Evolutionary conservation across 1,140 invertebrate genomes (phyloP).

Genomic region (Arctopsyche grandis): DNA sequence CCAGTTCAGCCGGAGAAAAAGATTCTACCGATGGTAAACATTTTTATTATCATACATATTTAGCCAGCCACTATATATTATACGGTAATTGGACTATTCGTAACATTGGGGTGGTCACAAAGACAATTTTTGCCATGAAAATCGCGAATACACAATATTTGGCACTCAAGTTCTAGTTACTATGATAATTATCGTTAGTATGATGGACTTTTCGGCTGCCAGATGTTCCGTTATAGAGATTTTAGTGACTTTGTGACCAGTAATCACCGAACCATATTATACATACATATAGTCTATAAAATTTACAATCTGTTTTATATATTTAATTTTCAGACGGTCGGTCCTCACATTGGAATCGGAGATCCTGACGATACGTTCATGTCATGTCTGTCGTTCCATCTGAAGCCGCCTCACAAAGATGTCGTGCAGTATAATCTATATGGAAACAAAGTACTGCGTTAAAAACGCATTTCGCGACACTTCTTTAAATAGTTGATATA

Average conservation of each 20-base stretch:
- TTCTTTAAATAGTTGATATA: neutral
- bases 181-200: too few species aligned
- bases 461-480: neutral
- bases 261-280: too few species aligned
- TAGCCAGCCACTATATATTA: too few species aligned
- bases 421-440: constrained; percentile 73
- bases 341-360: constrained; percentile 78
- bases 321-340: constrained; percentile 56
- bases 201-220: too few species aligned
- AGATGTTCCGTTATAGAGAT: too few species aligned
- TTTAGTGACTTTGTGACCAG: too few species aligned
- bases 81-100: too few species aligned
- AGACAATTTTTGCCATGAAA: too few species aligned
- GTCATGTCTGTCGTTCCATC: constrained; percentile 74
- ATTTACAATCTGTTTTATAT: too few species aligned
- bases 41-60: too few species aligned
- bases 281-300: too few species aligned
- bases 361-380: constrained; percentile 78
- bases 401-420: constrained; percentile 76
- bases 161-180: neutral
- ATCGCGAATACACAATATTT: neutral
- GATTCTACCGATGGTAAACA: constrained; percentile 53
- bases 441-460: constrained; percentile 68
- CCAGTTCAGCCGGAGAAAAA: neutral
- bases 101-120: too few species aligned